Evolutionary conservation across 2,888 invertebrate species (phyloP), one percentile per base, ranked within the genome.

Genomic region (Papilio elwesi): DNA sequence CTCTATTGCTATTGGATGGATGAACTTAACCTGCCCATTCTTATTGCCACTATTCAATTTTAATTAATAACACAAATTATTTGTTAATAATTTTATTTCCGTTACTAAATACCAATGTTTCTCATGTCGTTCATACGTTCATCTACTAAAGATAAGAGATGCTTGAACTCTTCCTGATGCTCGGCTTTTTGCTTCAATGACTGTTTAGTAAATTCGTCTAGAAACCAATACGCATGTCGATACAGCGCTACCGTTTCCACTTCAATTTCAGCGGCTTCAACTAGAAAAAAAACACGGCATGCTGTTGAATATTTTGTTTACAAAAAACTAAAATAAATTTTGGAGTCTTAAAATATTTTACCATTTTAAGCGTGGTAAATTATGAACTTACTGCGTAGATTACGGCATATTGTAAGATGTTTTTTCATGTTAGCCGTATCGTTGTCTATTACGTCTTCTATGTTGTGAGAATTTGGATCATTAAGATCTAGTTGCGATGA

Each of bases 191-290:
- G 36, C 6, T 47, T 49, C 6, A 26, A 0, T 11, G 43, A n/a
- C n/a, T 76, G 74, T 74, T 81, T 81, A 10, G 81, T 63, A 26
- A 80, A 77, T 76, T 86, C 80, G 16, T 87, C 78, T n/a, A 82
- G 81, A 62, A 82, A 81, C 81, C 85, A 87, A 7, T 88, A 74
- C 67, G 87, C 85, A 0, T 86, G 85, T 62, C 90, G 90, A 70
- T 83, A 87, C 51, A 87, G 73, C 3, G 86, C 84, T 12, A 89
- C 88, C 4, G 83, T 84, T 81, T 90, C 87, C 3, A 88, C 83
- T 81, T 90, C 89, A 68, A 86, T 77, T 79, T 90, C 90, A 49
- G 87, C 88, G 11, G 66, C 73, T 48, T 47, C 15, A 68, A 70
- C 59, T 65, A 16, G 15, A 67, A 48, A 53, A 70, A 36, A 48